These are phyloP conservation scores for Chrosomus eos DNA, from an alignment of 2,797 vertebrate species.

Conservation along the genomic window DNA sequence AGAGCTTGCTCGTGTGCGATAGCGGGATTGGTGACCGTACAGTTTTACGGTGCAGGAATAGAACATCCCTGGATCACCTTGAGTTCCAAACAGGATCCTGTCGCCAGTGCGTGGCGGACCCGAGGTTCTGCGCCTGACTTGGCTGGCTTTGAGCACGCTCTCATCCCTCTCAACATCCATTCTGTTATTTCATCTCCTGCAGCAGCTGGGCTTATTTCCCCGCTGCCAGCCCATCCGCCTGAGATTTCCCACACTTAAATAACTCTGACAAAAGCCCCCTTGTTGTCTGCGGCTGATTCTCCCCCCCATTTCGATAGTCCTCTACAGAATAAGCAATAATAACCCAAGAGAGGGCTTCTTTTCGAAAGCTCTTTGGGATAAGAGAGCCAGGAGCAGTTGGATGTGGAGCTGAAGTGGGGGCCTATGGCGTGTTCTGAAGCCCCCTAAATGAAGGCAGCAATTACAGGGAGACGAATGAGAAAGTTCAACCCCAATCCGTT, in stretches of 20 bases:
- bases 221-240: constrained; percentile 49
- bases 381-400: constrained; percentile 39
- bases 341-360: constrained; percentile 55
- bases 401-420: constrained; percentile 5
- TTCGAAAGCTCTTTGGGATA: constrained; percentile 48
- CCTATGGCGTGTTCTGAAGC: constrained; percentile 11
- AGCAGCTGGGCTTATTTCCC: constrained; percentile 57
- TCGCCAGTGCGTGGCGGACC: constrained; percentile 31
- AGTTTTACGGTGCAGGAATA: constrained; percentile 55
- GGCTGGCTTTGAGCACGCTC: constrained; percentile 55
- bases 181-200: constrained; percentile 61
- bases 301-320: constrained; percentile 43
- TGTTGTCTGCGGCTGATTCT: constrained; percentile 46
- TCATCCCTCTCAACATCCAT: constrained; percentile 57
- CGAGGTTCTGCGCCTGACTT: constrained; percentile 47
- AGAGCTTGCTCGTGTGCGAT: constrained; percentile 26
- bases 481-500: constrained; percentile 31
- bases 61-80: constrained; percentile 59
- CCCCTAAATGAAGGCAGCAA: constrained; percentile 42
- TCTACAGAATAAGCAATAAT: constrained; percentile 61
- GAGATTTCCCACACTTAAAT: constrained; percentile 60
- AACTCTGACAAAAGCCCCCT: constrained; percentile 49
- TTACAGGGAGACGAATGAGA: constrained; percentile 43
- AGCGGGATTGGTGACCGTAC: constrained; percentile 30
- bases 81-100: constrained; percentile 60